These are phyloP conservation scores for Dipodomys spectabilis DNA, from an alignment of 2,113 vertebrate species.

Conservation along the genomic window DNA sequence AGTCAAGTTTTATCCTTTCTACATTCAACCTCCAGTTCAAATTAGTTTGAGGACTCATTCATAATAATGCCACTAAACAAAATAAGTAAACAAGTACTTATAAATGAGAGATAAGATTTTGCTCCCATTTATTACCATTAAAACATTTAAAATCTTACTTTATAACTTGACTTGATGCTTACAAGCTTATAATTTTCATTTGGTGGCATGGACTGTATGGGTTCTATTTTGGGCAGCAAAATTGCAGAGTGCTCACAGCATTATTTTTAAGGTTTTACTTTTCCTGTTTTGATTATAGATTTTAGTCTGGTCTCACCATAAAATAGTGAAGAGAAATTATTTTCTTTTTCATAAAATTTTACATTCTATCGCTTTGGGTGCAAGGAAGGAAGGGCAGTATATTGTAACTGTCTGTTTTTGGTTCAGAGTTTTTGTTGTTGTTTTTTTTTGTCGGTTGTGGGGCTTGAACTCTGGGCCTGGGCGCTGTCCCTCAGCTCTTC, in stretches of 20 bases:
- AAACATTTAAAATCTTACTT: constrained; percentile 63
- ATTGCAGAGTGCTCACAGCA: constrained; percentile 74
- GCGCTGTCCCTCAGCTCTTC: too few species aligned
- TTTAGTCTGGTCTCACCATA: constrained; percentile 30
- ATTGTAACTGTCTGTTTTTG: neutral
- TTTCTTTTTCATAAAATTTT: constrained; percentile 55
- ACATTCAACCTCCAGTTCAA: constrained; percentile 26
- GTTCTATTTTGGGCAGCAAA: constrained; percentile 79
- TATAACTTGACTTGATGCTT: constrained; percentile 71
- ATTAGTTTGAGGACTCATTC: constrained; percentile 54
- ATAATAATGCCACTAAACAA: constrained; percentile 9
- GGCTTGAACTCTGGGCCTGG: too few species aligned
- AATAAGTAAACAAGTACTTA: constrained; percentile 47
- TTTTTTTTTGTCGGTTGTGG: too few species aligned
- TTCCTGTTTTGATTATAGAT: constrained; percentile 68
- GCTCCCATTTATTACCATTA: constrained; percentile 60
- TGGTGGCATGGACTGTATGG: constrained; percentile 68
- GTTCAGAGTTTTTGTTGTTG: too few species aligned
- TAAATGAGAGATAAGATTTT: neutral
- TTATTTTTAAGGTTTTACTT: constrained; percentile 81
- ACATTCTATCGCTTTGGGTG: constrained; percentile 45
- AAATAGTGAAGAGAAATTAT: constrained; percentile 69
- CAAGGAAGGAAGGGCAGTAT: neutral
- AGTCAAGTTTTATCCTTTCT: constrained; percentile 40
- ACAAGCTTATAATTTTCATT: constrained; percentile 78